Base-by-base conservation (phyloP, 2,888 invertebrate genomes). In the Thysanoteuthis rhombus region DNA sequence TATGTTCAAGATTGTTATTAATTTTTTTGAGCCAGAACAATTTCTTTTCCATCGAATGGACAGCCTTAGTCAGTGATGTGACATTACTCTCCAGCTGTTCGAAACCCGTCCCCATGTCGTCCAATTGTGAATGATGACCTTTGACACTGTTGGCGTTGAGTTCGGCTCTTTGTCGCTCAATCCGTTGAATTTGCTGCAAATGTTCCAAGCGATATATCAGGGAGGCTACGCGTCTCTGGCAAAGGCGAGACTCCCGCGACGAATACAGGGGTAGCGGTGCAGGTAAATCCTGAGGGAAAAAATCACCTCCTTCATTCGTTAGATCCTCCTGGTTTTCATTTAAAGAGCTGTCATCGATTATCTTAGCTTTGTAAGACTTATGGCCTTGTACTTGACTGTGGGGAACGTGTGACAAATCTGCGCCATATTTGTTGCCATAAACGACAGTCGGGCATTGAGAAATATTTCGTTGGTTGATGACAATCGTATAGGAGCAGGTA, bases 11-110 rank as follows among this genome's bases (percentile, higher is more conserved):
- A 36, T 93, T 93, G 42, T 58, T 47, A 25, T 58, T 93, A 5
- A 93, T 52, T n/a, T 52, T 39, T 38, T 93, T 52, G 10, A 47
- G 58, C 4, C 93, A 25, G 58, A 58, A 58, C 16, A 93, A 28
- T 58, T 93, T 93, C 52, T 45, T 32, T 38, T 93, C 93, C 16
- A 93, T 93, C 45, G 47, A 93, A 8, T 58, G 52, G 39, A 93
- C 38, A 16, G 93, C 93, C 52, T 52, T 93, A 58, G 58, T 39
- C 38, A 93, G 39, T 1, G 45, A 39, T 16, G 93, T 36, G 39
- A 93, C 28, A 36, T 93, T 93, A 22, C 6, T 93, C 39, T 93
- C 39, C 32, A 93, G 25, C 38, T 28, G 39, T 19, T 39, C 22
- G 32, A 93, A 58, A 25, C 39, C 58, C 6, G 36, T 39, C 12